Evolutionary conservation across 2,113 vertebrate species (phyloP), one percentile per base, ranked within the genome.

Genomic region (Myotis brandtii): DNA sequence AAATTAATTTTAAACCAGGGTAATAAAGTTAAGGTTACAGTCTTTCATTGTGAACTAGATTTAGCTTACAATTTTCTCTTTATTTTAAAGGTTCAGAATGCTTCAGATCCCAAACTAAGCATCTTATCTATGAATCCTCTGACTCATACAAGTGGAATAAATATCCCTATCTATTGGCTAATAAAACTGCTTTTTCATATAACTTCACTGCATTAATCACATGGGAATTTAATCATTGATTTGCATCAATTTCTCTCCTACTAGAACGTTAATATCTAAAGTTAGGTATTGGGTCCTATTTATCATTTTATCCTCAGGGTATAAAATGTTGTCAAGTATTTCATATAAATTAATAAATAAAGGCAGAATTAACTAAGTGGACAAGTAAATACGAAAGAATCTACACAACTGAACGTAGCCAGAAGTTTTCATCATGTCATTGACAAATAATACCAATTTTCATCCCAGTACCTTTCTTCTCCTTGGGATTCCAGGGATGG

Each of bases 401-500:
- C 16, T 37, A 20, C 4, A 46, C 18, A 76, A 11, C 16, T 64
- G 73, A 95, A 62, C 2, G 20, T 6, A 89, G 27, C 59, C 30
- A 23, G 64, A 32, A 14, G 13, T 32, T 66, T 66, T 66, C 64
- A 66, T 66, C 64, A 32, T 66, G 64, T 32, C 64, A 66, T 66
- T 66, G 64, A 66, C 64, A 66, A 67, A 34, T 67, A 67, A n/a
- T 43, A 93, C 59, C 9, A 91, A 21, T 67, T 25, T 91, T 7
- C 89, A 96, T 16, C 90, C 88, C 27, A 27, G 46, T 7, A 43
- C 25, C 5, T 95, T 97, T n/a, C 20, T 96, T 86, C 85, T 97
- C 2, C 50, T 90, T 48, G 94, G 97, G 2, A 95, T 97, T 66
- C 95, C 95, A 67, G 90, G 91, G 5, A 93, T 97, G 83, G 93